Evolutionary conservation across 2,113 vertebrate species (phyloP), one percentile per base, ranked within the genome.

Genomic region (Patagioenas fasciata): DNA sequence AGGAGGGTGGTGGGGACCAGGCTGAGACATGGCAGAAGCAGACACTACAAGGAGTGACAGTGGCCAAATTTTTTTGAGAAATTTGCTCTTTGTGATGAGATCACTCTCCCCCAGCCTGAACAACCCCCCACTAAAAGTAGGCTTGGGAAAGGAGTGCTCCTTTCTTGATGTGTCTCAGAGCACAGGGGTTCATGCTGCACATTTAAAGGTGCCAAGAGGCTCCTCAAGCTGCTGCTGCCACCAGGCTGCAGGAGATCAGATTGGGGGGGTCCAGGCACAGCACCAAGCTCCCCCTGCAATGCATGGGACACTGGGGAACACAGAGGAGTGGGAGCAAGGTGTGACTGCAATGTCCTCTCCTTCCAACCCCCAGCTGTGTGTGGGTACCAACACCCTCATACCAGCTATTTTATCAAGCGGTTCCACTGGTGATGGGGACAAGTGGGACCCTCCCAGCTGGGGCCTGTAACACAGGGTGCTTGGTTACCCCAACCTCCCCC

Each of bases 371-470:
- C 92, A 91, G 94, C 97, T 50, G 20, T 26, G 4, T 21, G 74
- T 96, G 97, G 97, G 98, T 97, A 93, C 53, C 97, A 98, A 97
- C 98, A 97, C 97, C 88, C 97, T 95, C 96, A 96, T 93, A 96
- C 93, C 93, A 95, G 97, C 79, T 97, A 15, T 94, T 89, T 94
- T 96, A 96, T 97, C 95, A 88, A 96, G 96, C 93, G 98, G 81
- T 97, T 95, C 93, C 57, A 85, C 97, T 98, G 98, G 98, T 96
- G 97, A 97, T 97, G 98, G 97, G 96, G 61, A 91, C 94, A 97
- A 96, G 93, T 44, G 40, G 91, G 64, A 88, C 56, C 85, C 93
- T 92, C 75, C 58, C 66, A 81, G 89, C 56, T 40, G 73, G 34
- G 70, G 93, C 96, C 95, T 98, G 97, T 98, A 98, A 98, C 97